These are phyloP conservation scores for Apocrypta bakeri DNA, from an alignment of 1,140 invertebrate genomes.

Conservation along the genomic window DNA sequence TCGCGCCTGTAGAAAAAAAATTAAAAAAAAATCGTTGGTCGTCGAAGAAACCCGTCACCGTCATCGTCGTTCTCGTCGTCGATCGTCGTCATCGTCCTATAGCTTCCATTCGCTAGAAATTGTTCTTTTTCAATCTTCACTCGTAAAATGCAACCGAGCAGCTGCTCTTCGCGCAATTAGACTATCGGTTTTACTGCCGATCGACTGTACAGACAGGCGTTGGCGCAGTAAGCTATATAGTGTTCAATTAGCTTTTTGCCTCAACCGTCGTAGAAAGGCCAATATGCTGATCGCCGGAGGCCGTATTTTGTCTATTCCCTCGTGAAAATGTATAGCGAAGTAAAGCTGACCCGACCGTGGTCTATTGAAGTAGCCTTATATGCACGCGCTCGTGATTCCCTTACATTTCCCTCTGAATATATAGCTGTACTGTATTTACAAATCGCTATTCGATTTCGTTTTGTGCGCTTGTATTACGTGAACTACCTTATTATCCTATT, in stretches of 20 bases:
- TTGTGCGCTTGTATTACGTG: no score
- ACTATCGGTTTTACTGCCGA: neutral
- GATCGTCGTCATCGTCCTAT: no score
- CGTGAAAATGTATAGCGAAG: neutral
- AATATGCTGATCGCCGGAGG: neutral
- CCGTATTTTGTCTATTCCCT: neutral
- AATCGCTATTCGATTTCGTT: no score
- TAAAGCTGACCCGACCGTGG: neutral
- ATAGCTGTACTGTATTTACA: no score
- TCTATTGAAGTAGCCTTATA: neutral
- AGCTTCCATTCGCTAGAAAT: neutral
- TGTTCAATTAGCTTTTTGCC: neutral
- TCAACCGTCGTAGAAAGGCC: no score
- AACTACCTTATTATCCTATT: no score
- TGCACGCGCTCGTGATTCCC: neutral
- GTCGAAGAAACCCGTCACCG: no score
- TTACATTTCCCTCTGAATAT: no score
- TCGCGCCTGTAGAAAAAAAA: neutral
- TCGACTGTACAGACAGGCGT: no score
- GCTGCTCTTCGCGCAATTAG: neutral
- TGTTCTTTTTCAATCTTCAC: neutral
- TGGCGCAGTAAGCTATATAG: neutral
- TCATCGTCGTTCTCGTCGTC: no score
- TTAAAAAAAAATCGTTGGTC: neutral
- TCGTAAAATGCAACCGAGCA: neutral